These are phyloP conservation scores for Cyphotilapia sp. DNA, from an alignment of 2,113 vertebrate species.

Conservation along the genomic window DNA sequence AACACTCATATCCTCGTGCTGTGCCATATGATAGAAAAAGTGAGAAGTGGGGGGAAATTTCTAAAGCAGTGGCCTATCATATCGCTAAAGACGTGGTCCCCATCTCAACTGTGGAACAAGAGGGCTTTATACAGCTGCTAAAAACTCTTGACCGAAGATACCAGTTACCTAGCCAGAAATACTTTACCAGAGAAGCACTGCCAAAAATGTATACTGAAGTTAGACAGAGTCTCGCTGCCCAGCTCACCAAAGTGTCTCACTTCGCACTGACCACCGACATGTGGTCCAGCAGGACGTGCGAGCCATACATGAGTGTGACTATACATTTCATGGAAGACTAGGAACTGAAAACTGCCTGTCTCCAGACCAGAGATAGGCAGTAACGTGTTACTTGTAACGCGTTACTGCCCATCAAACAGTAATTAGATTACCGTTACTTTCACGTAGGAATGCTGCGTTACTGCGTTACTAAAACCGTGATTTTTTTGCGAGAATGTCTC, in stretches of 20 bases:
- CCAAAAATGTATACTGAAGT: neutral
- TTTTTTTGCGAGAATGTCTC: no score
- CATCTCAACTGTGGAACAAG: neutral
- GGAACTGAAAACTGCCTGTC: accelerated
- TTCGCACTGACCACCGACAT: accelerated
- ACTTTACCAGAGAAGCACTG: neutral
- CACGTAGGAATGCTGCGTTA: no score
- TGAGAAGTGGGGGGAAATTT: accelerated
- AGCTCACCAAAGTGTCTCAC: neutral
- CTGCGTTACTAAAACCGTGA: no score
- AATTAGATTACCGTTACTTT: no score
- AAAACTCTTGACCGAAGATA: neutral
- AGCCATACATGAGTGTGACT: neutral
- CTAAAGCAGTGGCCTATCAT: neutral
- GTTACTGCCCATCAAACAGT: no score
- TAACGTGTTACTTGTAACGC: no score
- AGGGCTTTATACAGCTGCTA: neutral
- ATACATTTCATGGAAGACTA: neutral
- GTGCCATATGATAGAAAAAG: neutral
- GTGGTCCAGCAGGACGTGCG: accelerated
- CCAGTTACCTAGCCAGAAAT: accelerated
- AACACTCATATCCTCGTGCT: accelerated
- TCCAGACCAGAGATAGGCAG: neutral
- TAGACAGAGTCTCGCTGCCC: neutral
- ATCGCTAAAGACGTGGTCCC: accelerated